phyloP scores from a whole-genome alignment of 2,888 invertebrate species.

The Amphiduros pacificus region DNA sequence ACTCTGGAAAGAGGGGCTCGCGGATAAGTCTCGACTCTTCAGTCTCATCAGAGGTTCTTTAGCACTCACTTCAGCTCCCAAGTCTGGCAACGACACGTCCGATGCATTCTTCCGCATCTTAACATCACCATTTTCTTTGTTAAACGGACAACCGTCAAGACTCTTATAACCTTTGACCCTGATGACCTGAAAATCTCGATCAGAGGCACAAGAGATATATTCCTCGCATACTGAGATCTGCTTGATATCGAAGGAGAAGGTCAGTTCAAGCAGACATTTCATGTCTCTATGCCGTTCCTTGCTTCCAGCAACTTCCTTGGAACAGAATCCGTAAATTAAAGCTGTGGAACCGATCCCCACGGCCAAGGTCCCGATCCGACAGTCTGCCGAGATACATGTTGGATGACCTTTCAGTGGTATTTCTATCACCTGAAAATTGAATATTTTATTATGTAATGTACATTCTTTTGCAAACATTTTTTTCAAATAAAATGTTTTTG shows the following conservation, averaged over 20 bases:
- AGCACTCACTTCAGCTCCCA: no score
- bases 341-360: slow-evolving; percentile 62
- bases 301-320: slow-evolving; percentile 7
- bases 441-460: neutral
- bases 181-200: slow-evolving; percentile 68
- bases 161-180: no score
- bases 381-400: slow-evolving; percentile 45
- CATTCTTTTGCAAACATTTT: no score
- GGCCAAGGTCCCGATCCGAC: slow-evolving; percentile 54
- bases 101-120: no score
- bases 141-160: no score
- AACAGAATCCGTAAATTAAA: slow-evolving; percentile 62
- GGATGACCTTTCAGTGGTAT: slow-evolving; percentile 69
- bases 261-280: slow-evolving; percentile 65
- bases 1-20: no score
- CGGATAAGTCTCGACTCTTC: no score
- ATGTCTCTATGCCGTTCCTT: slow-evolving; percentile 4
- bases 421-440: slow-evolving; percentile 71
- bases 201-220: slow-evolving; percentile 69
- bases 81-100: no score
- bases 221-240: slow-evolving; percentile 71
- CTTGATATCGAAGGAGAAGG: slow-evolving; percentile 67
- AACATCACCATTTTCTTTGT: no score
- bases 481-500: no score
- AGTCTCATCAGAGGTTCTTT: no score